Conservation (phyloP, 2,797 vertebrate species). For the Dendrocincla fuliginosa region DNA sequence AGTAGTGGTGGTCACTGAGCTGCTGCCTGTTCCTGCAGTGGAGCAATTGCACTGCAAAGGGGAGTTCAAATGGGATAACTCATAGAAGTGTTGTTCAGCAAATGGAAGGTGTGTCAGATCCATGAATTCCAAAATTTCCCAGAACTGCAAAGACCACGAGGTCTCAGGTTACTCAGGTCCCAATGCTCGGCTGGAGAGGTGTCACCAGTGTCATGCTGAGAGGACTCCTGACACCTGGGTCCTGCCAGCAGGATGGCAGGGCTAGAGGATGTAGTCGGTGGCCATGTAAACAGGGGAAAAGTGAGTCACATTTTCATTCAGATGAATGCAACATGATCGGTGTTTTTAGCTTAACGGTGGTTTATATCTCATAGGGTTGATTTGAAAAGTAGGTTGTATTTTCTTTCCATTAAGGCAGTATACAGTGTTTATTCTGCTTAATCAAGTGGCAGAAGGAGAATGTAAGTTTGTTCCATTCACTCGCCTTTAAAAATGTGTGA, state of each 20-base stretch:
- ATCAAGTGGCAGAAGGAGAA: background rate
- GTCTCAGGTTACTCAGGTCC: background rate
- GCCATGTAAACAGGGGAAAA: background rate
- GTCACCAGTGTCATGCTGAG: background rate
- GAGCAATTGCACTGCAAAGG: background rate
- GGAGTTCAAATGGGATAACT: background rate
- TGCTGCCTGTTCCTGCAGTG: background rate
- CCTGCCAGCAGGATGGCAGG: background rate
- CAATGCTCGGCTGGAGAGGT: background rate
- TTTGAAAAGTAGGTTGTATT: background rate
- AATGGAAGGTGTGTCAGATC: background rate
- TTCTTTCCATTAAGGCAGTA: background rate
- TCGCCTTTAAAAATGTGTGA: background rate
- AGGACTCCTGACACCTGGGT: background rate
- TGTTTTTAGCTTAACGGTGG: background rate
- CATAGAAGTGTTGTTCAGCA: background rate
- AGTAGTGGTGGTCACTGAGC: rapidly evolving
- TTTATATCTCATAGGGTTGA: background rate
- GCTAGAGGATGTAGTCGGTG: background rate
- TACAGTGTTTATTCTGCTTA: background rate
- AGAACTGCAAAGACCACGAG: background rate
- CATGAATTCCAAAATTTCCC: background rate
- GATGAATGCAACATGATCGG: background rate
- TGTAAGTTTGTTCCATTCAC: background rate
- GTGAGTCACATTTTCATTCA: background rate